Base-by-base conservation (phyloP, 2,797 vertebrate genomes). In the Melanitta fusca region DNA sequence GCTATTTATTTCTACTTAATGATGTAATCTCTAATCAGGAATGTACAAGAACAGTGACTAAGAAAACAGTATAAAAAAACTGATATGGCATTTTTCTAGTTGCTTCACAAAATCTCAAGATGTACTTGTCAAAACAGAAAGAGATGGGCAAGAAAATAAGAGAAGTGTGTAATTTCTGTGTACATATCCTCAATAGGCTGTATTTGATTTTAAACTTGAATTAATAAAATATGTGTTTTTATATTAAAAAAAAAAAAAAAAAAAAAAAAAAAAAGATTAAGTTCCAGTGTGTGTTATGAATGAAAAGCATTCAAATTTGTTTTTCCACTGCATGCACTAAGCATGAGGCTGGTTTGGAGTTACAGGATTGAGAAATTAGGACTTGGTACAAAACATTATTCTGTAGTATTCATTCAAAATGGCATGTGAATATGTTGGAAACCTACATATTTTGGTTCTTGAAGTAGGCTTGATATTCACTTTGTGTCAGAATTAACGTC, bases 1-100 rank as follows among this genome's bases (percentile, higher is more conserved):
- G 34, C 21, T 70, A 10, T 78, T 36, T 93, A 77, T 90, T 96
- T 95, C 39, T 91, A 25, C 36, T 75, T 61, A 54, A 30, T 78
- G n/a, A 53, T 39, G n/a, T 87, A 61, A 89, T 80, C 5, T 88
- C 47, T 85, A 94, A 39, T 91, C 54, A 88, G 7, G 18, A 80
- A 24, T 32, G 75, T 94, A n/a, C 85, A 91, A 89, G 89, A 81
- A 58, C 32, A 3, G 64, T 71, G 54, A 77, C 24, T 75, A 71
- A 94, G 88, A 57, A 97, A 96, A 71, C 43, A 3, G 38, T 41
- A 91, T 62, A 30, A 85, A 91, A 83, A 95, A 75, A 20, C 11
- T 72, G 11, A 17, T 34, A 4, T 38, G 5, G 10, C 15, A 49
- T 93, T 74, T 94, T 94, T 93, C 49, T 92, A 45, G 4, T 43